Conservation (phyloP, 2,797 vertebrate genomes). For the Chloroceryle inda region DNA sequence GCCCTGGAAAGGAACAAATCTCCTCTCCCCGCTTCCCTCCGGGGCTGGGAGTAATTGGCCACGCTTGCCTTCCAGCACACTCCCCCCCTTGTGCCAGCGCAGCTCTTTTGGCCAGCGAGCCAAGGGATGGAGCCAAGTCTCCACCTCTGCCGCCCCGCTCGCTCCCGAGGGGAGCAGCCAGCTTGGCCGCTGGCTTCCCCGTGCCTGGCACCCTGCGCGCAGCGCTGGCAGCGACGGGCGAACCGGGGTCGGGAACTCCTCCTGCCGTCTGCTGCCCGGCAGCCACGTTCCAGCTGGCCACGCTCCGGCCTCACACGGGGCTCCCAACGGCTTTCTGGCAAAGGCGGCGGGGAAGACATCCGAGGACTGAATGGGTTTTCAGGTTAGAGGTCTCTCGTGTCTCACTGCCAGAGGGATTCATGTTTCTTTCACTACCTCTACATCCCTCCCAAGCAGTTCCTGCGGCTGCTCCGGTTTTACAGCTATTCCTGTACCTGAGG, state of each 20-base stretch:
- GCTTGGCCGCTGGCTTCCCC: background rate
- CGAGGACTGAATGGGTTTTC: background rate
- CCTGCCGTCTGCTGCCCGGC: background rate
- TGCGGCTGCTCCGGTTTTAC: background rate
- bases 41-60: background rate
- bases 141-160: background rate
- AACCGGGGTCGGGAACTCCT: background rate
- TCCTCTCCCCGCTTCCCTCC: background rate
- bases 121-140: background rate
- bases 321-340: background rate
- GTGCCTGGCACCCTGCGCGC: background rate
- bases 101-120: constrained; percentile 29
- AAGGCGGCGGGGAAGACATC: background rate
- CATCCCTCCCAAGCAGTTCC: background rate
- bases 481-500: background rate
- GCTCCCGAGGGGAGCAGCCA: background rate
- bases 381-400: background rate
- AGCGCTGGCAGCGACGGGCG: background rate
- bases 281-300: background rate
- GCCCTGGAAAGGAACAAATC: background rate
- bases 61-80: background rate
- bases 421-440: background rate
- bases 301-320: background rate
- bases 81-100: background rate
- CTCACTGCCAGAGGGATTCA: background rate